Percentiles rank a stretch among this genome's conserved stretches.
These are phyloP conservation scores for Drosophila sordidula DNA, from an alignment of 2,888 invertebrate species.

Conservation along the genomic window DNA sequence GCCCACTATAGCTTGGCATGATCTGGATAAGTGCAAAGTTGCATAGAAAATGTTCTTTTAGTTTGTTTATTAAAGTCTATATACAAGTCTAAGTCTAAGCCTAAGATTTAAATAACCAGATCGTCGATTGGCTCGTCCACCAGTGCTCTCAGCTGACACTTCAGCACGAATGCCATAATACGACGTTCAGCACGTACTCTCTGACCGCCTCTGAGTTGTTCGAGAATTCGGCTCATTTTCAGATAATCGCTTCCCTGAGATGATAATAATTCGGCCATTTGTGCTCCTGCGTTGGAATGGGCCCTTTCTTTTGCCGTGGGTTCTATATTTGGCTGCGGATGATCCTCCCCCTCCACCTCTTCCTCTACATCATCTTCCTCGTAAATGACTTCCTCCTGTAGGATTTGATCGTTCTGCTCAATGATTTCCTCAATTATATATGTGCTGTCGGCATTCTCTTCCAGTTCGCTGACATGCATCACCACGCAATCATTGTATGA, in stretches of 20 bases:
- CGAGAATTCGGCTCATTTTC: constrained; percentile 61
- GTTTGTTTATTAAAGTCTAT: constrained; percentile 54
- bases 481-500: constrained; percentile 51
- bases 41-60: constrained; percentile 43
- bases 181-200: constrained; percentile 67
- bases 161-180: constrained; percentile 73
- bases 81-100: constrained; percentile 36
- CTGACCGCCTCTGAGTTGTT: constrained; percentile 53
- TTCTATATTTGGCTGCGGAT: neutral
- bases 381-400: constrained; percentile 68
- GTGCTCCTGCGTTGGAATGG: neutral
- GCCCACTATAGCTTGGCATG: constrained; percentile 87
- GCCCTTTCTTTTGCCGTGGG: neutral
- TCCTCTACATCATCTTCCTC: constrained; percentile 44
- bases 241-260: constrained; percentile 42
- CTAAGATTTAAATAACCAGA: constrained; percentile 57
- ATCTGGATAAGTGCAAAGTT: constrained; percentile 73
- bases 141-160: constrained; percentile 75
- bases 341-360: constrained; percentile 9
- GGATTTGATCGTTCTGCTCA: constrained; percentile 50
- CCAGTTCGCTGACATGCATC: constrained; percentile 34
- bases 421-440: constrained; percentile 68
- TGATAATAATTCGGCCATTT: constrained; percentile 3
- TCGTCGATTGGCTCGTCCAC: constrained; percentile 68
- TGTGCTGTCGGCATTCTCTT: constrained; percentile 36